Evolutionary conservation across 2,113 vertebrate genomes (phyloP).

Genomic region (Telmatochromis bifrenatus): DNA sequence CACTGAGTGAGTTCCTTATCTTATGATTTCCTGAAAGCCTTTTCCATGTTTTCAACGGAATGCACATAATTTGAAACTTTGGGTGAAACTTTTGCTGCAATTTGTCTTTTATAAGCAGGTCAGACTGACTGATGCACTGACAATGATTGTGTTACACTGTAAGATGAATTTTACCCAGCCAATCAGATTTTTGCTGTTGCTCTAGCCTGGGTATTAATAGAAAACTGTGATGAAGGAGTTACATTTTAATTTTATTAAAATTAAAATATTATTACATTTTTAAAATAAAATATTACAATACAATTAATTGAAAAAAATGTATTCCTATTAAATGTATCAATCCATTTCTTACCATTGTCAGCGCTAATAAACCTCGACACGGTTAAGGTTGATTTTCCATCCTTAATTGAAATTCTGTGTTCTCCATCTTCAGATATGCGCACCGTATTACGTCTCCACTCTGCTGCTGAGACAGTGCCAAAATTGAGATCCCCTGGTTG

Average conservation of each 20-base stretch:
- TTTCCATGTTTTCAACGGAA: rapidly evolving
- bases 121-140: background rate
- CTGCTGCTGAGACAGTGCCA: rapidly evolving
- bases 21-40: background rate
- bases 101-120: background rate
- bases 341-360: background rate
- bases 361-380: background rate
- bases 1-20: background rate
- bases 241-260: background rate
- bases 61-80: background rate
- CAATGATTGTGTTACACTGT: background rate
- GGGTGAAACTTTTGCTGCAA: background rate
- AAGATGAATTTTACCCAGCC: background rate
- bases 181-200: background rate
- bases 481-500: too few relatives aligned
- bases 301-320: background rate
- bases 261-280: background rate
- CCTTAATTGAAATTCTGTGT: rapidly evolving
- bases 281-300: background rate
- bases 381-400: background rate
- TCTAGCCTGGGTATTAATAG: background rate
- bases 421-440: background rate
- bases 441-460: background rate
- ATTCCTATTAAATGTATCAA: background rate
- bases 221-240: background rate